These are phyloP conservation scores for Hirtodrosophila alboralis DNA, from an alignment of 2,888 invertebrate genomes.

Conservation along the genomic window DNA sequence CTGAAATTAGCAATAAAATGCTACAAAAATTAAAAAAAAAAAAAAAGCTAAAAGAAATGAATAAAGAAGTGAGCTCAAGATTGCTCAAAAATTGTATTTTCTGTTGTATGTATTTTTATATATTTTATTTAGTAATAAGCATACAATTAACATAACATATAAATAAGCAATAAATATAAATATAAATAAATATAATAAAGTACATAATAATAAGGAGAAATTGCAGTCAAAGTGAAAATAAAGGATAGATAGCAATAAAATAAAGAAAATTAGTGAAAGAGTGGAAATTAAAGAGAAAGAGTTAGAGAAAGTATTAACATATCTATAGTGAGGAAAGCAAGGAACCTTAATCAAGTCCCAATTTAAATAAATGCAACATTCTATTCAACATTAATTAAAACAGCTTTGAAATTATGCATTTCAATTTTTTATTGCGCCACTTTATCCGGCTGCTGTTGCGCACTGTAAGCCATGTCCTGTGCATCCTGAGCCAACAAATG, in stretches of 20 bases:
- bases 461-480: slow-evolving; percentile 87
- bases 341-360: slow-evolving; percentile 17
- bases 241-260: not conserved
- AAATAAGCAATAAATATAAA: slow-evolving; percentile 46
- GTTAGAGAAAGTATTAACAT: slow-evolving; percentile 31
- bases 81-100: slow-evolving; percentile 51
- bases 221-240: slow-evolving; percentile 8
- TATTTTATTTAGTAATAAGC: slow-evolving; percentile 55
- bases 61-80: slow-evolving; percentile 38
- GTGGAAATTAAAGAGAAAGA: slow-evolving; percentile 1
- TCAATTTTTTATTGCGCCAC: slow-evolving; percentile 52
- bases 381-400: slow-evolving; percentile 45
- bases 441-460: slow-evolving; percentile 85
- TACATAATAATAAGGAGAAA: slow-evolving; percentile 23
- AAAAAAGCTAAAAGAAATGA: slow-evolving; percentile 64
- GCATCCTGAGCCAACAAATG: slow-evolving; percentile 84
- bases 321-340: slow-evolving; percentile 27
- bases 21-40: slow-evolving; percentile 77
- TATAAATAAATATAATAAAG: slow-evolving; percentile 46
- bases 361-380: slow-evolving; percentile 61
- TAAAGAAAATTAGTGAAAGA: not conserved
- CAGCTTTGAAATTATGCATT: slow-evolving; percentile 25
- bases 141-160: slow-evolving; percentile 55
- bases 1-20: slow-evolving; percentile 74
- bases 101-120: slow-evolving; percentile 27